Evolutionary conservation across 2,113 vertebrate genomes (phyloP), one percentile per base, ranked within the genome.

Genomic region (Gadus chalcogrammus): DNA sequence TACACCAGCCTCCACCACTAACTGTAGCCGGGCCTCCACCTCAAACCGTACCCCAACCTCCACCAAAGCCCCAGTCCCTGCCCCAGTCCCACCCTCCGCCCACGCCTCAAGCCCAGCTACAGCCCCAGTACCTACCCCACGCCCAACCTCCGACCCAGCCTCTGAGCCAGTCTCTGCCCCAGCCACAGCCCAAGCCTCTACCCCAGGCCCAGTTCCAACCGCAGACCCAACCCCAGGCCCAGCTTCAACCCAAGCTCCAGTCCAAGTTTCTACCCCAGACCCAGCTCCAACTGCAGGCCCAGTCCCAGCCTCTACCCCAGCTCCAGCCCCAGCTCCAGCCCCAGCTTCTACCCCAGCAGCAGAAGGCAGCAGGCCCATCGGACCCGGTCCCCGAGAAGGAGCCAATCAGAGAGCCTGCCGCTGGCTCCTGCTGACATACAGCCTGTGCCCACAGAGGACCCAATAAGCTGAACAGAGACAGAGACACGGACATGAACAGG

Each of bases 311-410:
- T 69, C 35, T 67, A 66, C 17, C 56, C 6, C 38, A 42, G 38
- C 38, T 11, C 11, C 55, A 38, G 28, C 1, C 17, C 16, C 55
- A 38, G 27, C 11, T 8, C 15, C 16, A 24, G 16, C 72, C 85
- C 18, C 71, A 53, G n/a, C 56, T 15, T 16, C 52, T 17, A 1
- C 22, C 75, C 52, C 80, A 84, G 80, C 88, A 87, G 69, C 85
- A 84, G 72, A 78, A 71, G 77, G 83, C 78, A 2, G 72, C 79
- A 27, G 77, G 72, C 52, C 74, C 81, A 52, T 79, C 93, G 71
- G 90, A 94, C n/a, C 82, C 91, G 79, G 89, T 92, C 75, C 88
- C 90, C 0, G 94, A 95, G 86, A 88, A 79, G 0, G 94, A 94
- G 4, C 81, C 79, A 76, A 80, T 85, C 0, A 66, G 88, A 0